Evolutionary conservation across 2,797 vertebrate genomes (phyloP).

Genomic region (Gallinago solitaria): DNA sequence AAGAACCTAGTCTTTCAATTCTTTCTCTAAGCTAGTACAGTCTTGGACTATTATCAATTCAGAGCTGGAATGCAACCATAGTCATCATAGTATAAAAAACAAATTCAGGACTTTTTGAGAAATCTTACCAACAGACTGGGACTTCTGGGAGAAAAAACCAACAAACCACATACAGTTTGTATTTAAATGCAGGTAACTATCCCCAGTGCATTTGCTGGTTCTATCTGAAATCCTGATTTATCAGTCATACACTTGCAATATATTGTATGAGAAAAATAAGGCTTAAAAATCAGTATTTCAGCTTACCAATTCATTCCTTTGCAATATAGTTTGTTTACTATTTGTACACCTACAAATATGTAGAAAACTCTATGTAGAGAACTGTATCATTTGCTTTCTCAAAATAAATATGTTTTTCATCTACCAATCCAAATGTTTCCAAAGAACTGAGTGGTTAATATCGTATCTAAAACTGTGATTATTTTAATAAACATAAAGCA

Average conservation of each 20-base stretch:
- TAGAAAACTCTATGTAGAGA: not conserved
- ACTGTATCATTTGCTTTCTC: conserved; percentile 52
- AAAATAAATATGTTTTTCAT: conserved; percentile 63
- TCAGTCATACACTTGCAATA: not conserved
- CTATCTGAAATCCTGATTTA: not conserved
- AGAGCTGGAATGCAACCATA: not conserved
- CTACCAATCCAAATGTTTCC: conserved; percentile 52
- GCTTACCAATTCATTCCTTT: not conserved
- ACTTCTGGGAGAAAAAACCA: not conserved
- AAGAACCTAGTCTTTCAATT: not conserved
- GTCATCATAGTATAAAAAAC: not conserved
- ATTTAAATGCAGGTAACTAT: not conserved
- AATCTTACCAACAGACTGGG: not conserved
- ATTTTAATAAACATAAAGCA: conserved; percentile 63
- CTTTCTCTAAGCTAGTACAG: not conserved
- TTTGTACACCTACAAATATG: not conserved
- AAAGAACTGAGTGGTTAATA: conserved; percentile 37
- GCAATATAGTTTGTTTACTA: not conserved
- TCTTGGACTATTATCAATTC: not conserved
- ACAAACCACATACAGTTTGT: not conserved
- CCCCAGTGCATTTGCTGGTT: not conserved
- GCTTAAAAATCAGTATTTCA: not conserved
- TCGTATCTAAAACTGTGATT: conserved; percentile 34
- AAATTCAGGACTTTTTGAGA: not conserved
- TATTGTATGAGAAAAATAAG: not conserved